Evolutionary conservation across 2,888 invertebrate species (phyloP).

Genomic region (Bedellia somnulentella): DNA sequence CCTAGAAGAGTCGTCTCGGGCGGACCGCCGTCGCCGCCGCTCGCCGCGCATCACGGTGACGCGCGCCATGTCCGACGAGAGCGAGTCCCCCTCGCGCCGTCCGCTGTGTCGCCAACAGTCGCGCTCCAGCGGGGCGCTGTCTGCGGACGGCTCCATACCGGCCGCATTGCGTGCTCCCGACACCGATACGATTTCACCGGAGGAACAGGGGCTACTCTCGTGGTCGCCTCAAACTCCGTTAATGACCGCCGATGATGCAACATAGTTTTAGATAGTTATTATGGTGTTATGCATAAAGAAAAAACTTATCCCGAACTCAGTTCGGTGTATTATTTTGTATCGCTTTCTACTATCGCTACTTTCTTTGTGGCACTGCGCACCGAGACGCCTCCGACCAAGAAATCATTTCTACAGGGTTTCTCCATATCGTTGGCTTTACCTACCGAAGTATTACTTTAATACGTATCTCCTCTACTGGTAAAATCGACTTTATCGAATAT

Average conservation of each 20-base stretch:
- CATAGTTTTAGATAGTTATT: conserved; percentile 37
- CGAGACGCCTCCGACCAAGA: neutral
- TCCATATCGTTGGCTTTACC: conserved; percentile 60
- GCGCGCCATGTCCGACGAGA: conserved; percentile 72
- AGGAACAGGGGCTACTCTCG: conserved; percentile 55
- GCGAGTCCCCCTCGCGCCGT: conserved; percentile 59
- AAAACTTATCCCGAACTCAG: neutral
- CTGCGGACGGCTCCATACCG: conserved; percentile 46
- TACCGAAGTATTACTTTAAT: conserved; percentile 53
- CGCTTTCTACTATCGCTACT: conserved; percentile 1
- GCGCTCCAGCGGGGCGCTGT: conserved; percentile 51
- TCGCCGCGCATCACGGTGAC: conserved; percentile 75
- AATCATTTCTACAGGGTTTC: conserved; percentile 47
- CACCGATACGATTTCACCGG: too few relatives aligned
- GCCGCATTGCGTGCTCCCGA: conserved; percentile 30
- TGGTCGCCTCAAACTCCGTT: conserved; percentile 48
- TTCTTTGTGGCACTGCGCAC: neutral
- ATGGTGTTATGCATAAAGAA: conserved; percentile 6
- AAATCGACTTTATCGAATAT: too few relatives aligned
- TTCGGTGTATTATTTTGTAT: conserved; percentile 2
- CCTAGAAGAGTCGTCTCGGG: conserved; percentile 32
- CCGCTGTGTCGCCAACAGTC: conserved; percentile 51
- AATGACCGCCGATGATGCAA: conserved; percentile 25
- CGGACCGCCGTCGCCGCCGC: conserved; percentile 40
- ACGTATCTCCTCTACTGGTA: conserved; percentile 31